A percentile compares a stretch with the other conserved stretches of the same genome.
Conservation (phyloP, 2,888 invertebrate species). For the Pegoplata infirma region DNA sequence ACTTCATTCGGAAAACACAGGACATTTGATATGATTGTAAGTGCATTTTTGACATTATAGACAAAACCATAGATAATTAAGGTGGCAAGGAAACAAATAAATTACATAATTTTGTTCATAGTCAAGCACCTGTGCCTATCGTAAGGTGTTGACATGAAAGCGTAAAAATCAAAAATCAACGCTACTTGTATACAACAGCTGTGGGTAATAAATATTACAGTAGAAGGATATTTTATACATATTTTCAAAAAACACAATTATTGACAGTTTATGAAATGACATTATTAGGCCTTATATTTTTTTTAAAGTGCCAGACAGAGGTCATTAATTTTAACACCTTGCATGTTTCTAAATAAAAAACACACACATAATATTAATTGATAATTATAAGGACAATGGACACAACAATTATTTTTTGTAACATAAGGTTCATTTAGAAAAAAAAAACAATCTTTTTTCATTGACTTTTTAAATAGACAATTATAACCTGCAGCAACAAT, state of each 20-base stretch:
- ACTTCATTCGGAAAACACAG: constrained; percentile 12
- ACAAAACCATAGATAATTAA: constrained; percentile 47
- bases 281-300: constrained; percentile 49
- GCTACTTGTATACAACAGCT: constrained; percentile 51
- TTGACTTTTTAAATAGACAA: no score
- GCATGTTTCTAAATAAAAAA: constrained; percentile 23
- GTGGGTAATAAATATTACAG: constrained; percentile 3
- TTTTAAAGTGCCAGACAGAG: constrained; percentile 48
- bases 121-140: constrained; percentile 43
- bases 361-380: constrained; percentile 26
- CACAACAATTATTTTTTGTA: constrained; percentile 30
- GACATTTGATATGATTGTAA: constrained; percentile 35
- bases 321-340: constrained; percentile 60
- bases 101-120: neutral
- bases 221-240: neutral
- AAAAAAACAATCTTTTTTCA: neutral
- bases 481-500: constrained; percentile 14
- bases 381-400: constrained; percentile 40
- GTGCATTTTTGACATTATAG: constrained; percentile 30
- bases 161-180: constrained; percentile 54
- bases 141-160: constrained; percentile 59
- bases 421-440: constrained; percentile 43
- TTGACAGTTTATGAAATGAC: constrained; percentile 58
- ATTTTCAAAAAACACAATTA: constrained; percentile 33
- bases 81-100: constrained; percentile 27